Conservation (phyloP, 2,888 invertebrate genomes). For the Neoascia interrupta region DNA sequence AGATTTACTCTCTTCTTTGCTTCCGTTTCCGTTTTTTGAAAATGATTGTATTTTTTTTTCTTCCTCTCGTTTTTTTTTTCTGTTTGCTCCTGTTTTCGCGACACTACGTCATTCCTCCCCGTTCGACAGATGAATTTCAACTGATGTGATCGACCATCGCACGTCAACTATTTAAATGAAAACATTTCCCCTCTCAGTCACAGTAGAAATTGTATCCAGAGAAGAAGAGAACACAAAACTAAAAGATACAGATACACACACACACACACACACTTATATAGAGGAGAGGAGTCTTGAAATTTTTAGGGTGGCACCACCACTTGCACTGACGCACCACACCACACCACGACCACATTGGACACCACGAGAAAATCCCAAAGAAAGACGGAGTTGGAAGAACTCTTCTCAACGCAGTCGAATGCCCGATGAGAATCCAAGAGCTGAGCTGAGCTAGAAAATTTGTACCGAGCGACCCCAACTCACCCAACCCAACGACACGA, state of each 20-base stretch:
- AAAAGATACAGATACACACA: conserved; percentile 12
- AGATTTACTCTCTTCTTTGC: conserved; percentile 36
- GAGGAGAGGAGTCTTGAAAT: conserved; percentile 43
- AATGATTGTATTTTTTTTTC: conserved; percentile 1
- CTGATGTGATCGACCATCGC: conserved; percentile 76
- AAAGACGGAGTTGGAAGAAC: conserved; percentile 48
- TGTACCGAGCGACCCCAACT: conserved; percentile 12
- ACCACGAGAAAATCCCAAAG: conserved; percentile 27
- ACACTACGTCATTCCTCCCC: conserved; percentile 65
- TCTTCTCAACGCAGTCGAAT: conserved; percentile 52
- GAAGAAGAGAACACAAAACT: conserved; percentile 49
- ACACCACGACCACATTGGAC: conserved; percentile 7
- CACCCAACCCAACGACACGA: conserved; percentile 1
- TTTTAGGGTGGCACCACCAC: conserved; percentile 39
- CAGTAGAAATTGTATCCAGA: conserved; percentile 18
- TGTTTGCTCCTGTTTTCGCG: conserved; percentile 12
- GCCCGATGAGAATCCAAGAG: neutral
- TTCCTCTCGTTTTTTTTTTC: conserved; percentile 3
- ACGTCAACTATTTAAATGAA: conserved; percentile 78
- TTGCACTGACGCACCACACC: conserved; percentile 4
- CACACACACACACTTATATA: conserved; percentile 30
- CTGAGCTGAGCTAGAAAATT: conserved; percentile 21
- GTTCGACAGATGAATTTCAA: conserved; percentile 76
- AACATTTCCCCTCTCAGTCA: conserved; percentile 65
- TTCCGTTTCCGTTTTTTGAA: conserved; percentile 61